A percentile compares a stretch with the other conserved stretches of the same genome.
Conservation (phyloP, 2,888 invertebrate species). For the Agriopis aurantiaria region DNA sequence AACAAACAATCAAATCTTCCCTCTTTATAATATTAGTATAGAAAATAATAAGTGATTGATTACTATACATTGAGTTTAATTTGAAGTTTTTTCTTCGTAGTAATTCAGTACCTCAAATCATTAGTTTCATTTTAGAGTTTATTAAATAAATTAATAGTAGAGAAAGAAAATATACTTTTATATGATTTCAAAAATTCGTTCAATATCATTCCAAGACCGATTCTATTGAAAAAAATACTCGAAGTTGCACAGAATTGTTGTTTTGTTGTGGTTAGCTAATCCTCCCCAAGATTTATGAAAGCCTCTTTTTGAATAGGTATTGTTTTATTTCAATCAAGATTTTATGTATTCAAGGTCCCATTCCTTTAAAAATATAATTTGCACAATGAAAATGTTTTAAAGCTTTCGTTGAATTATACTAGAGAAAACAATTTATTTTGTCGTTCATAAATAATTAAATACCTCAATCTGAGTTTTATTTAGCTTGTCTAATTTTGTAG, state of each 20-base stretch:
- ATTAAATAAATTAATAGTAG: not conserved
- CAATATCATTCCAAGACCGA: not conserved
- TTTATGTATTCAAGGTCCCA: constrained; percentile 20
- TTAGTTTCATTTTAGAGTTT: not conserved
- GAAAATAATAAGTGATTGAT: too few relatives aligned
- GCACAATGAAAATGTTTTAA: constrained; percentile 13
- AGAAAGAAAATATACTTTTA: too few relatives aligned
- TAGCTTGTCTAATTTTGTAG: constrained; percentile 2
- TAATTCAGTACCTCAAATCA: too few relatives aligned
- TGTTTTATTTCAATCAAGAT: constrained; percentile 27
- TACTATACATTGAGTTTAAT: too few relatives aligned
- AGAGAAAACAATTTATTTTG: constrained; percentile 19
- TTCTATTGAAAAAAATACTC: constrained; percentile 2
- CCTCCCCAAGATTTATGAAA: constrained; percentile 14
- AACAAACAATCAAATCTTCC: too few relatives aligned
- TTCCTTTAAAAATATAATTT: constrained; percentile 24
- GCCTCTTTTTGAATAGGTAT: constrained; percentile 20
- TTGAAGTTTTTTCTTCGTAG: too few relatives aligned
- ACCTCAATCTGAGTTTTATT: not conserved
- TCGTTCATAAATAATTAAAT: constrained; percentile 16
- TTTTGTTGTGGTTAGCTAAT: constrained; percentile 19
- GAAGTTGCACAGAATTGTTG: not conserved
- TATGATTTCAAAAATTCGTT: not conserved
- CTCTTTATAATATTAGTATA: too few relatives aligned
- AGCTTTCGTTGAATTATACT: constrained; percentile 12